Conservation (phyloP, 2,888 invertebrate species). For the Pecten maximus region DNA sequence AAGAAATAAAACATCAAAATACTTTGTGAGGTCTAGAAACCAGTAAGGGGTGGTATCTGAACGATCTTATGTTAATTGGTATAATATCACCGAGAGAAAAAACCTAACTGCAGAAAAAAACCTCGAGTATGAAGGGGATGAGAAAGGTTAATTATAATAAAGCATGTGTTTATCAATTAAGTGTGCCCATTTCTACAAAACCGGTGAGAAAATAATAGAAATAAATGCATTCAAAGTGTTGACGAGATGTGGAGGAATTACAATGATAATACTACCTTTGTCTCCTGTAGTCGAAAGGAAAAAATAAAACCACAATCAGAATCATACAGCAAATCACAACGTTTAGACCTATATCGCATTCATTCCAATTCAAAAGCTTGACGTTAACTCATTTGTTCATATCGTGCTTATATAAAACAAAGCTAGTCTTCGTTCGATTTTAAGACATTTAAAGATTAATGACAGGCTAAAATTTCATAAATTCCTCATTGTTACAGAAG, state of each 20-base stretch:
- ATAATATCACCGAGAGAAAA: not conserved
- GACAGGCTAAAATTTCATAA: no score
- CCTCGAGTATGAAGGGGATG: not conserved
- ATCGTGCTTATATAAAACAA: no score
- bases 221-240: conserved; percentile 19
- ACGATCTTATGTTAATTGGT: not conserved
- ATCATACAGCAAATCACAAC: not conserved
- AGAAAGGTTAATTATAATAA: not conserved
- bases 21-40: not conserved
- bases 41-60: not conserved
- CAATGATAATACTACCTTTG: conserved; percentile 4
- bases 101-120: not conserved
- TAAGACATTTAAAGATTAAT: no score
- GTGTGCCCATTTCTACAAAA: not conserved
- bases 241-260: not conserved
- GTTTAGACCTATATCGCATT: not conserved
- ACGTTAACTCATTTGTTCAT: no score
- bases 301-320: not conserved
- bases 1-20: no score
- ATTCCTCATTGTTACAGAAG: no score
- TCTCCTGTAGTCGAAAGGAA: not conserved
- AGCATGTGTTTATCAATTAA: not conserved
- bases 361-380: no score
- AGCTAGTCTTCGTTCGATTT: no score
- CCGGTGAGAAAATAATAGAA: not conserved